These are phyloP conservation scores for Phaenicophaeus curvirostris DNA, from an alignment of 2,797 vertebrate genomes.

Conservation along the genomic window DNA sequence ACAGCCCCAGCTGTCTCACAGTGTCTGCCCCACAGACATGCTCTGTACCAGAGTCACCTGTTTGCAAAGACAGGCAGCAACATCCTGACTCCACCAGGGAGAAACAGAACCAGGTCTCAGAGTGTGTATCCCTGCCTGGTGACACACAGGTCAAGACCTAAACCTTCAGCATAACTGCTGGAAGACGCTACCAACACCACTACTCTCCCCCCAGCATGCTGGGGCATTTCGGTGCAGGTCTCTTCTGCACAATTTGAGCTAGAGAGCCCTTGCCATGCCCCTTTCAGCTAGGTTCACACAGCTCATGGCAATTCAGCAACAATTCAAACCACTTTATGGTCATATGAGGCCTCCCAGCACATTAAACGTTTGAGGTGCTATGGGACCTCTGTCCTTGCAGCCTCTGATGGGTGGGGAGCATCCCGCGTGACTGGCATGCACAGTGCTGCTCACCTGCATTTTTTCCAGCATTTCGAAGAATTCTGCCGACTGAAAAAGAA, in stretches of 20 bases:
- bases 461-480: slow-evolving; percentile 99
- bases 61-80: not conserved
- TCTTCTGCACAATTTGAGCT: too few relatives aligned
- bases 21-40: not conserved
- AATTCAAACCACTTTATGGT: fast-evolving
- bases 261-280: not conserved
- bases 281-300: not conserved
- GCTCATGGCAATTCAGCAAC: not conserved
- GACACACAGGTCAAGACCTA: too few relatives aligned
- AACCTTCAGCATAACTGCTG: not conserved
- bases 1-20: not conserved
- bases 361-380: fast-evolving
- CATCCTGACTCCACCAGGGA: not conserved
- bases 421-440: not conserved
- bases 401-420: not conserved
- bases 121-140: not conserved
- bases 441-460: slow-evolving; percentile 88
- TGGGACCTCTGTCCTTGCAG: not conserved
- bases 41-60: not conserved
- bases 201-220: fast-evolving
- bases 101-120: fast-evolving
- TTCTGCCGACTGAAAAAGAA: slow-evolving; percentile 90
- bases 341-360: not conserved
- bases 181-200: not conserved
- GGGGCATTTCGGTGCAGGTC: not conserved